Percentiles rank a stretch among this genome's conserved stretches.
These are phyloP conservation scores for Onychomys arenicola DNA, from an alignment of 2,797 vertebrate species.

Conservation along the genomic window DNA sequence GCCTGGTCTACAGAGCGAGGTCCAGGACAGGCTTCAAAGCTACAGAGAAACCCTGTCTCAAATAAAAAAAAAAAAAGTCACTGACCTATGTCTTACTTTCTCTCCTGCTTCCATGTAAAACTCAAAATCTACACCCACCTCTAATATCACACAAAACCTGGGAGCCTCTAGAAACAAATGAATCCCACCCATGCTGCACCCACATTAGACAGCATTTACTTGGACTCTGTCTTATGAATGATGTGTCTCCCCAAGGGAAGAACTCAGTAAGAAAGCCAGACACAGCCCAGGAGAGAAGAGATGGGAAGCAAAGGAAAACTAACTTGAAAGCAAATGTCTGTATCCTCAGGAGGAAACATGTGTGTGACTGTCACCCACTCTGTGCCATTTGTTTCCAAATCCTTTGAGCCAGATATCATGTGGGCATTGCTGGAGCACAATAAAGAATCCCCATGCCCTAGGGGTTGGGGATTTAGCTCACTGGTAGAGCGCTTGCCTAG, in stretches of 20 bases:
- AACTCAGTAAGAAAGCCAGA: neutral
- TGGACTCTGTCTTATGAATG: neutral
- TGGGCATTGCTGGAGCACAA: neutral
- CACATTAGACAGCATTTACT: no score
- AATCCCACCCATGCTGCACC: neutral
- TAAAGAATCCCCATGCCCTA: neutral
- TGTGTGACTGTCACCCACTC: neutral
- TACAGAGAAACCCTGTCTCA: no score
- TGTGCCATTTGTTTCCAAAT: neutral
- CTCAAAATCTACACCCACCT: neutral
- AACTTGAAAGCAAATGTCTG: neutral
- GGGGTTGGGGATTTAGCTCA: no score
- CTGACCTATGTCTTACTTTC: neutral
- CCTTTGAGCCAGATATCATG: neutral
- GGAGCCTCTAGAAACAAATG: neutral
- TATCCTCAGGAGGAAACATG: no score
- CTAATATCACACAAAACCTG: neutral
- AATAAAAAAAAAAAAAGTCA: no score
- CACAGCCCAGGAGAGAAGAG: neutral
- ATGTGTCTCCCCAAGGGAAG: neutral
- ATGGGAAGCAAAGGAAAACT: rapidly evolving
- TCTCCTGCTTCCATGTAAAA: neutral
- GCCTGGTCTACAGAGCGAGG: no score
- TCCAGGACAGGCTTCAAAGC: no score
- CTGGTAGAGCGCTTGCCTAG: no score